Conservation (phyloP, 2,888 invertebrate species). For the Lucinisca nassula region DNA sequence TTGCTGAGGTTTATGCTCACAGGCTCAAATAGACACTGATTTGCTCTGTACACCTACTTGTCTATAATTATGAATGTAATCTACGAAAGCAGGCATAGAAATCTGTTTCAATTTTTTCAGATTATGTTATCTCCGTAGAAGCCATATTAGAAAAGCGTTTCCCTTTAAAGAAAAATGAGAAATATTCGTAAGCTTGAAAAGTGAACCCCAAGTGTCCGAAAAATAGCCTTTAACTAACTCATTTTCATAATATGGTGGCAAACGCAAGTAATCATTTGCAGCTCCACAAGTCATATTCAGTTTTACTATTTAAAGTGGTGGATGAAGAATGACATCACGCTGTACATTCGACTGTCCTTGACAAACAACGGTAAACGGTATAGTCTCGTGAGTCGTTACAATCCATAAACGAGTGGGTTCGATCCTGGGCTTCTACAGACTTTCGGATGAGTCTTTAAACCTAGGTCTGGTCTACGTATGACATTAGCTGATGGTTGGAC, state of each 20-base stretch:
- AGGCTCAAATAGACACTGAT: background rate
- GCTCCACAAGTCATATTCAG: constrained; percentile 16
- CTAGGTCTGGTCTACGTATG: no score
- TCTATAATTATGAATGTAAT: constrained; percentile 15
- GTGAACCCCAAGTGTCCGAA: background rate
- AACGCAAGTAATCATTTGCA: constrained; percentile 1
- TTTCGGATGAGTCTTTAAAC: no score
- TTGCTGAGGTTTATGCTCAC: background rate
- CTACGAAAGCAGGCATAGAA: constrained; percentile 22
- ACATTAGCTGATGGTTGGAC: no score
- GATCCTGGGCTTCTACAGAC: no score
- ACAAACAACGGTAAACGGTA: constrained; percentile 7
- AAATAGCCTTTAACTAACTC: background rate
- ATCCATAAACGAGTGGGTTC: background rate
- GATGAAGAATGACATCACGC: background rate
- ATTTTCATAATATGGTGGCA: background rate
- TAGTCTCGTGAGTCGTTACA: background rate
- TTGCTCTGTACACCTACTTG: background rate
- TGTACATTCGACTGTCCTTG: background rate
- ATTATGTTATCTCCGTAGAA: background rate
- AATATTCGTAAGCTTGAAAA: background rate
- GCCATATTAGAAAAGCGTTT: background rate
- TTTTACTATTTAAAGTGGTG: constrained; percentile 15
- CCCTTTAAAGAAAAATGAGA: background rate
- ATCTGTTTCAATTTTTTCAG: constrained; percentile 16